A percentile compares a stretch with the other conserved stretches of the same genome.
phyloP scores from a whole-genome alignment of 2,797 vertebrate species.

The Phrynocephalus forsythii region DNA sequence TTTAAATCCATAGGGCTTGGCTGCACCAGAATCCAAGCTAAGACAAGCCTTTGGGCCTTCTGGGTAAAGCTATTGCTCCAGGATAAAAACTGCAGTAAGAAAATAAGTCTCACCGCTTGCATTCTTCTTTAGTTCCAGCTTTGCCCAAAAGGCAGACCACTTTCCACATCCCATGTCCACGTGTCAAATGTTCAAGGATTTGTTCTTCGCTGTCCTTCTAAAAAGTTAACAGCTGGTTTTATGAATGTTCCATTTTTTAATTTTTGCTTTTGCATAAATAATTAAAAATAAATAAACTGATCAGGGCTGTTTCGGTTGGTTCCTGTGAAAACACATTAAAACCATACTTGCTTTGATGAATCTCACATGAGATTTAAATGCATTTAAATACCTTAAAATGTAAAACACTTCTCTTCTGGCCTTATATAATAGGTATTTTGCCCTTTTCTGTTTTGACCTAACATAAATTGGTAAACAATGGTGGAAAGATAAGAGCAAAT shows the following conservation, averaged over 20 bases:
- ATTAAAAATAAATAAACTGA: too few relatives aligned
- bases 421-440: background rate
- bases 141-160: background rate
- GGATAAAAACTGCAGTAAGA: background rate
- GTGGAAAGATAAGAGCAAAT: background rate
- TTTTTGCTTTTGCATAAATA: background rate
- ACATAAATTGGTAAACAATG: background rate
- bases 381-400: background rate
- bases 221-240: background rate
- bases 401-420: background rate
- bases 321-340: background rate
- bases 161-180: background rate
- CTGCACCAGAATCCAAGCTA: background rate
- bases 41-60: background rate
- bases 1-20: background rate
- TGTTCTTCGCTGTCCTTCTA: background rate
- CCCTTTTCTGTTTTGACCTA: background rate
- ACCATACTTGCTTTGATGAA: background rate
- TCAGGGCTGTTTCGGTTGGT: background rate
- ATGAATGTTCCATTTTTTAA: background rate
- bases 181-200: background rate
- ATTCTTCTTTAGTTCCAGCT: background rate
- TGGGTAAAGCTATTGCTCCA: slow-evolving; percentile 4
- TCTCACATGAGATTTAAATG: background rate
- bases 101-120: background rate